These are phyloP conservation scores for Platyrinchus mystaceus DNA, from an alignment of 2,797 vertebrate species.

Conservation along the genomic window DNA sequence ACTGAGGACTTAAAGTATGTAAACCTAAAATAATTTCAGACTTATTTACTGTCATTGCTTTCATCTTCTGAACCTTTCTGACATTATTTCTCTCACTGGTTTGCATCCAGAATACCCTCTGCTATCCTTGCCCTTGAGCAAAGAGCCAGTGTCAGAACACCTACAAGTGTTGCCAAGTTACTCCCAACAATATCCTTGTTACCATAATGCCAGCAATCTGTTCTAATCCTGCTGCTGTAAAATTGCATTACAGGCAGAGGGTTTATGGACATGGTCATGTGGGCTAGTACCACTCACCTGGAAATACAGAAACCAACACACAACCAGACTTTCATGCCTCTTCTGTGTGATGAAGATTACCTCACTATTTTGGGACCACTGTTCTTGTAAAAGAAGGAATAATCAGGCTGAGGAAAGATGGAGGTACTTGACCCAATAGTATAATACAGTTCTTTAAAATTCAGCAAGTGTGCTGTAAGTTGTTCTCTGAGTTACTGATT, in stretches of 20 bases:
- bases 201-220: constrained; percentile 76
- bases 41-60: constrained; percentile 63
- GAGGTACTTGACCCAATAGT: neutral
- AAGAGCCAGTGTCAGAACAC: constrained; percentile 74
- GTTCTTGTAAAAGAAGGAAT: neutral
- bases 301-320: neutral
- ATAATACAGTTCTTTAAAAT: neutral
- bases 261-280: neutral
- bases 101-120: constrained; percentile 61
- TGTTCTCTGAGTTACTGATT: neutral
- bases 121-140: constrained; percentile 78
- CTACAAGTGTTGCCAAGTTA: constrained; percentile 73
- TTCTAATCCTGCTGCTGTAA: constrained; percentile 69
- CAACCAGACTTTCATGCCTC: neutral
- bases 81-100: constrained; percentile 64
- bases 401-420: neutral
- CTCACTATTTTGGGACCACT: neutral
- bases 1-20: constrained; percentile 71
- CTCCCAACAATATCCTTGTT: constrained; percentile 73
- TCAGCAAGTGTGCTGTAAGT: neutral
- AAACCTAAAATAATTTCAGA: constrained; percentile 73
- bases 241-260: constrained; percentile 58
- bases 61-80: constrained; percentile 71
- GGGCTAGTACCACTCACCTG: constrained; percentile 2
- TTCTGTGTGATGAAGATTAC: neutral